These are phyloP conservation scores for Eurytemora carolleeae DNA, from an alignment of 1,140 invertebrate genomes.

Conservation along the genomic window DNA sequence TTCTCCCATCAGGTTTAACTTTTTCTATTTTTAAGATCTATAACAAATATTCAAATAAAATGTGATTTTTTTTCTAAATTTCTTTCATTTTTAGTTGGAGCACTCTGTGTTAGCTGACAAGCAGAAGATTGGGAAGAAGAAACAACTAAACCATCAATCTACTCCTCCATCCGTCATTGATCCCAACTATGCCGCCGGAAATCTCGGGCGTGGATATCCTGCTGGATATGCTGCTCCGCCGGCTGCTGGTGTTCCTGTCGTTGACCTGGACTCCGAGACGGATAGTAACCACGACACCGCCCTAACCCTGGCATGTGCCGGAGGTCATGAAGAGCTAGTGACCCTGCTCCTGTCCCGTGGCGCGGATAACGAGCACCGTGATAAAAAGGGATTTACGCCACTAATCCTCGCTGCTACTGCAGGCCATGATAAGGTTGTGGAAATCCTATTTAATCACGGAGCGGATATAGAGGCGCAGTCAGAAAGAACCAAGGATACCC, in stretches of 20 bases:
- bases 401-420: conserved; percentile 89
- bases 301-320: conserved; percentile 84
- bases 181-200: neutral
- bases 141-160: neutral
- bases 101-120: no score
- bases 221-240: neutral
- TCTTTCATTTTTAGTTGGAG: no score
- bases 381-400: conserved; percentile 98
- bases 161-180: neutral
- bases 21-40: no score
- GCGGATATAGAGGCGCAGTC: conserved; percentile 95
- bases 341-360: conserved; percentile 67
- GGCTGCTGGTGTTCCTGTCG: conserved; percentile 1
- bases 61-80: no score
- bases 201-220: neutral
- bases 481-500: conserved; percentile 95
- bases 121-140: neutral
- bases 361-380: conserved; percentile 89
- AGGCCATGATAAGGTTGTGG: conserved; percentile 83
- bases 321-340: conserved; percentile 86
- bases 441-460: conserved; percentile 71
- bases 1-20: no score
- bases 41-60: no score
- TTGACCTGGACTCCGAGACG: conserved; percentile 83
- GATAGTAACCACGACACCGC: conserved; percentile 97